Percentiles rank a stretch among this genome's conserved stretches.
phyloP scores from a whole-genome alignment of 2,113 vertebrate species.

The Kryptolebias marmoratus region DNA sequence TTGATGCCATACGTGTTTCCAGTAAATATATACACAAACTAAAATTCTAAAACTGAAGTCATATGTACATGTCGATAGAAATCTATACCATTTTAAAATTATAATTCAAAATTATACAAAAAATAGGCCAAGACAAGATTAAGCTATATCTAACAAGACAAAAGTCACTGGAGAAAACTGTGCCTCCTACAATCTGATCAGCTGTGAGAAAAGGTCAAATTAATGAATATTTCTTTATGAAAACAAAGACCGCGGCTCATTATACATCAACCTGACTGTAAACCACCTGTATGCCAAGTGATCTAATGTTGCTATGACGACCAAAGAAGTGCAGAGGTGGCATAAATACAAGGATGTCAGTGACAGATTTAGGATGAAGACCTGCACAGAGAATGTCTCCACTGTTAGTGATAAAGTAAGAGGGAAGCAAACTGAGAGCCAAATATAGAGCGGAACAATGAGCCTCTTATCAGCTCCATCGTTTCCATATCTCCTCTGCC shows the following conservation, averaged over 20 bases:
- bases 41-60: no score
- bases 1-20: no score
- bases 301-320: constrained; percentile 71
- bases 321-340: constrained; percentile 37
- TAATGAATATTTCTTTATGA: constrained; percentile 44
- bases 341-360: constrained; percentile 2
- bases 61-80: no score
- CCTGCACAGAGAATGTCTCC: constrained; percentile 46
- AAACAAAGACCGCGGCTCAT: constrained; percentile 52
- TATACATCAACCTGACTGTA: constrained; percentile 41
- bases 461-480: constrained; percentile 60
- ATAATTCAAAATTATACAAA: no score
- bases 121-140: background rate
- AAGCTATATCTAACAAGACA: constrained; percentile 2
- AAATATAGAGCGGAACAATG: constrained; percentile 66
- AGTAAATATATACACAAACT: no score
- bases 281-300: constrained; percentile 37
- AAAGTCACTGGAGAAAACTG: background rate
- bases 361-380: constrained; percentile 43
- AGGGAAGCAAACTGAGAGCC: constrained; percentile 19
- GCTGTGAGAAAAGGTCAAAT: constrained; percentile 57
- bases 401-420: constrained; percentile 19
- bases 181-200: background rate
- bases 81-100: no score
- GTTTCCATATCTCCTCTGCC: constrained; percentile 49